Base-by-base conservation (phyloP, 1,140 invertebrate species). In the Dreissena rostriformis region DNA sequence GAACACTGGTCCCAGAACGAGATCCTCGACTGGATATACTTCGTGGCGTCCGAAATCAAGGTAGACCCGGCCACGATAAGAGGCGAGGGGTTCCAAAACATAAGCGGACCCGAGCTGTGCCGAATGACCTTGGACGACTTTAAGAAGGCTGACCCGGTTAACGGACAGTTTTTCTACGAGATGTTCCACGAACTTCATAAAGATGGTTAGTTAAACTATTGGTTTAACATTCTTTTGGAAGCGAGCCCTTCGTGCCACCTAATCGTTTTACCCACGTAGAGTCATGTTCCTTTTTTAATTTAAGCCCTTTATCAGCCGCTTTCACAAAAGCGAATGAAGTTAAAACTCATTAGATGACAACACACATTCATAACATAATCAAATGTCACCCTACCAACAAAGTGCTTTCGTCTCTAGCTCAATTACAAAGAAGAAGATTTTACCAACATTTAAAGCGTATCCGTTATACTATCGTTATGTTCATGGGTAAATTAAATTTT, bases 1-100 rank as follows among this genome's bases (percentile, higher is more conserved):
- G 86, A 92, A 68, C 87, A 89, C 66, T 92, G 91, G 91, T 78
- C 75, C 14, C 79, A 77, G 10, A 39, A 66, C 24, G 90, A 92
- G 39, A 89, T 92, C 6, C 77, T 91, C 17, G 89, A 90, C 82
- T 92, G 91, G 90, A 73, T 92, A 5, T 91, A 88, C 77, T 90
- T 82, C 74, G 84, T 91, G 0, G 88, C 86, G 5, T 85, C 88
- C 15, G 55, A 71, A 29, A 82, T 84, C 14, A 63, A 84, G 11
- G 71, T 91, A 4, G 88, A 90, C 82, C 86, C 88, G 65, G 73
- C 86, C n/a, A 86, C 88, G 57, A 86, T 92, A 53, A 66, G 88
- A 26, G 91, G 87, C 17, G 92, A 93, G 80, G 85, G 86, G 19
- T 93, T 92, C 86, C 91, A 92, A 71, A 85, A 84, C 52, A 57